A percentile compares a stretch with the other conserved stretches of the same genome.
These are phyloP conservation scores for Gastrophysa polygoni DNA, from an alignment of 2,888 invertebrate species.

Conservation along the genomic window DNA sequence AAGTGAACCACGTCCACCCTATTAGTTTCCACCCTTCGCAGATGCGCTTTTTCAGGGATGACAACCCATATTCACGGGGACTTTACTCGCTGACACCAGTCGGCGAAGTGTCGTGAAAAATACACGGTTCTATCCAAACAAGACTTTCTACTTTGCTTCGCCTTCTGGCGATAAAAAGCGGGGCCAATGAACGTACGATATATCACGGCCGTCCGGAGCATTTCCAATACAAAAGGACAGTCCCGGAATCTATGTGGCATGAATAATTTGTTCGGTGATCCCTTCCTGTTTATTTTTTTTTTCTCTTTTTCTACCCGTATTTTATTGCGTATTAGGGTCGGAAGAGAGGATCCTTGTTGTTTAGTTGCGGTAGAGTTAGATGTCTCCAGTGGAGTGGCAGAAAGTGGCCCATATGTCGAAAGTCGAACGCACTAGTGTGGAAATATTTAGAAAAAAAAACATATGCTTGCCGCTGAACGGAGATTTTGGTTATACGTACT, in stretches of 20 bases:
- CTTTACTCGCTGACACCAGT: not conserved
- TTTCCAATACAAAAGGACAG: not conserved
- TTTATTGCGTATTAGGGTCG: not conserved
- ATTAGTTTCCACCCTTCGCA: too few relatives aligned
- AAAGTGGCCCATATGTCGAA: too few relatives aligned
- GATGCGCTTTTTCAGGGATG: not conserved
- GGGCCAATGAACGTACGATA: not conserved
- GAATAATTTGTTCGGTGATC: not conserved
- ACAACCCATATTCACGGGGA: not conserved
- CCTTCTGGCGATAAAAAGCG: not conserved
- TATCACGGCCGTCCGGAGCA: not conserved
- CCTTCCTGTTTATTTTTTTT: not conserved
- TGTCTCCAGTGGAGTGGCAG: not conserved
- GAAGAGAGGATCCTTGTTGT: too few relatives aligned
- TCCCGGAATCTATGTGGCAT: not conserved
- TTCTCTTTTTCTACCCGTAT: not conserved
- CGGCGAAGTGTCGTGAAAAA: not conserved
- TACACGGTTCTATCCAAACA: not conserved
- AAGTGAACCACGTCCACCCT: too few relatives aligned
- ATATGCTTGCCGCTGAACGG: too few relatives aligned
- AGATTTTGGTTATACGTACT: too few relatives aligned
- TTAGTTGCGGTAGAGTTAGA: too few relatives aligned
- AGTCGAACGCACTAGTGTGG: too few relatives aligned
- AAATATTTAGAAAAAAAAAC: too few relatives aligned
- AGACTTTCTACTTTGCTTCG: not conserved